Evolutionary conservation across 2,888 invertebrate genomes (phyloP), one percentile per base, ranked within the genome.

Genomic region (Meganola albula): DNA sequence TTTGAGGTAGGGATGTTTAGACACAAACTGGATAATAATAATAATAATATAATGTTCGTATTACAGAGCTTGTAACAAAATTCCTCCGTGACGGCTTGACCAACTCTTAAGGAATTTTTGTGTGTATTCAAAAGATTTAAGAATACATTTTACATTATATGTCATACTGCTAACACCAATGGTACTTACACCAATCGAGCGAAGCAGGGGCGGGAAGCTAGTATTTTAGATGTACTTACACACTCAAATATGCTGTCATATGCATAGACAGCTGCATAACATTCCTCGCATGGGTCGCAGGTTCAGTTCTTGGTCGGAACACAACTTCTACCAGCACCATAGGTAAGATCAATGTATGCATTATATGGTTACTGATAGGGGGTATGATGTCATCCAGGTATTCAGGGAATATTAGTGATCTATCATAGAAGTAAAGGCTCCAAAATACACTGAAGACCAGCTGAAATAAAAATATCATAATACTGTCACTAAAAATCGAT

Each of bases 181-280:
- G n/a, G n/a, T n/a, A n/a, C n/a, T n/a, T n/a, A n/a, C n/a, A n/a
- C n/a, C n/a, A n/a, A n/a, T n/a, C n/a, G n/a, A n/a, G n/a, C n/a
- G n/a, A n/a, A n/a, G n/a, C n/a, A n/a, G n/a, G n/a, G n/a, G n/a
- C n/a, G n/a, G n/a, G n/a, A n/a, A n/a, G n/a, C n/a, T n/a, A n/a
- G n/a, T n/a, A n/a, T n/a, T n/a, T n/a, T n/a, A n/a, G 18, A 27
- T 20, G 27, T 66, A 82, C 82, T 79, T 60, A 83, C 82, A 80
- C 64, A 28, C 39, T 30, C 2, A 66, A 32, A 57, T 82, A 84
- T 0, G 67, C 29, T 0, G 41, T 3, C 6, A 71, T 51, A 29
- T 75, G 68, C 2, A 68, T 39, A 0, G 44, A 5, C 21, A 73
- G 8, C 32, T 72, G 71, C 0, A 38, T 28, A 0, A 77, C 1